Evolutionary conservation across 2,888 invertebrate species (phyloP).

Genomic region (Temnothorax unifasciatus): DNA sequence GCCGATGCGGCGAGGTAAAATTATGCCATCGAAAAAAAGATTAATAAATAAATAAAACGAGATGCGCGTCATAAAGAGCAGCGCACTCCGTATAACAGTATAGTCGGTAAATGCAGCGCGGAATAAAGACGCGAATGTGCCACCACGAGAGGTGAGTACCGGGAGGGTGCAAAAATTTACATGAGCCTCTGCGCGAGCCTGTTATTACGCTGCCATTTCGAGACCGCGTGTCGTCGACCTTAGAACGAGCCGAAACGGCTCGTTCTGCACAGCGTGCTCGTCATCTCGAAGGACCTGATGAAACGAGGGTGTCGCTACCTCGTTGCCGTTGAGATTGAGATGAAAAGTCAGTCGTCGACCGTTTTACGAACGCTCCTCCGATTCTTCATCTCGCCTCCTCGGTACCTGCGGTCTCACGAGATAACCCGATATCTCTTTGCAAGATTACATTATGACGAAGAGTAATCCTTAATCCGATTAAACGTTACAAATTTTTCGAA

Average conservation of each 20-base stretch:
- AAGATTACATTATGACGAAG: neutral
- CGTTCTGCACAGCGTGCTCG: slow-evolving; percentile 31
- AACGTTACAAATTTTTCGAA: neutral
- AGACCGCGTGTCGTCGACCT: slow-evolving; percentile 49
- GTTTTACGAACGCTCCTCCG: slow-evolving; percentile 34
- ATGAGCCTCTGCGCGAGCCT: slow-evolving; percentile 24
- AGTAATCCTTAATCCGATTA: slow-evolving; percentile 18
- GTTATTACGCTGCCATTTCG: slow-evolving; percentile 44
- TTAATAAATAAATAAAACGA: slow-evolving; percentile 26
- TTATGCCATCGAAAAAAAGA: slow-evolving; percentile 25
- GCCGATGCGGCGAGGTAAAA: neutral
- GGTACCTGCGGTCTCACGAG: neutral
- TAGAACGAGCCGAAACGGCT: slow-evolving; percentile 36
- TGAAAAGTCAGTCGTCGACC: slow-evolving; percentile 69
- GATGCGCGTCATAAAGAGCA: neutral
- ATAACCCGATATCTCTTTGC: slow-evolving; percentile 27
- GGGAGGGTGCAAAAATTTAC: slow-evolving; percentile 46
- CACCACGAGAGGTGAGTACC: neutral
- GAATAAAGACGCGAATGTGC: slow-evolving; percentile 32
- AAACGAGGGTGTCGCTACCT: slow-evolving; percentile 63
- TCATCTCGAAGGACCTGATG: slow-evolving; percentile 68
- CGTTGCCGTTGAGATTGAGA: slow-evolving; percentile 59
- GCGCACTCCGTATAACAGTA: neutral
- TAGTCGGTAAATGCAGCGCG: slow-evolving; percentile 25
- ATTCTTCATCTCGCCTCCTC: slow-evolving; percentile 32